phyloP scores from a whole-genome alignment of 2,797 vertebrate species.

The Acropternis orthonyx region DNA sequence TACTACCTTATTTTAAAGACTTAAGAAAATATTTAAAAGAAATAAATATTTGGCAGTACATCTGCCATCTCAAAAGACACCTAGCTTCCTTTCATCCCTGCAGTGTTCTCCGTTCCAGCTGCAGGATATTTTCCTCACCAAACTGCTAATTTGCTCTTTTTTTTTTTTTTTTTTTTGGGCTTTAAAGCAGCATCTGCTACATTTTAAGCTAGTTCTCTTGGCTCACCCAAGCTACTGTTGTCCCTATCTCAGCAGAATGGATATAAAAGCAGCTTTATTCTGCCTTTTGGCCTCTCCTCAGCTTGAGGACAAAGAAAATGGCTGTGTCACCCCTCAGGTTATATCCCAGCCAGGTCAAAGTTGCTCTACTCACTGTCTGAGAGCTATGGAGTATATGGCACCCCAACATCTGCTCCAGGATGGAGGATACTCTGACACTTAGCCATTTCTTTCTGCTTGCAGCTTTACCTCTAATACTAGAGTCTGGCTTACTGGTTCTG shows the following conservation, averaged over 20 bases:
- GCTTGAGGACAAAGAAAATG: neutral
- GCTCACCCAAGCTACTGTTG: neutral
- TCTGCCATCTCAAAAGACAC: conserved; percentile 44
- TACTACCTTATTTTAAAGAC: conserved; percentile 37
- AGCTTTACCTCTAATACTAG: neutral
- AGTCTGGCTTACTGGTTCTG: neutral
- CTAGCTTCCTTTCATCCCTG: conserved; percentile 11
- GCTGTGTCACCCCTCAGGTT: neutral
- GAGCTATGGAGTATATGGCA: neutral
- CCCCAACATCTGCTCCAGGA: neutral
- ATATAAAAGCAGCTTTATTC: neutral
- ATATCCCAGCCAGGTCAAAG: neutral
- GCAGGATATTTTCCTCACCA: neutral
- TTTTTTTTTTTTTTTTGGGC: neutral
- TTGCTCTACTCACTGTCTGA: neutral
- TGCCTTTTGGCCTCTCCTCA: neutral
- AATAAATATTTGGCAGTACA: conserved; percentile 52
- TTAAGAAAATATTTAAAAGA: conserved; percentile 48
- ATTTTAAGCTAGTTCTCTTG: neutral
- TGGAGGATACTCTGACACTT: neutral
- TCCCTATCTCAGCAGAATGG: neutral
- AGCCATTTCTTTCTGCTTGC: neutral
- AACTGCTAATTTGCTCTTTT: neutral
- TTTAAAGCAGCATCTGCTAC: conserved; percentile 6
- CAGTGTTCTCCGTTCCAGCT: neutral